Evolutionary conservation across 2,888 invertebrate species (phyloP).

Genomic region (Erebia ligea): DNA sequence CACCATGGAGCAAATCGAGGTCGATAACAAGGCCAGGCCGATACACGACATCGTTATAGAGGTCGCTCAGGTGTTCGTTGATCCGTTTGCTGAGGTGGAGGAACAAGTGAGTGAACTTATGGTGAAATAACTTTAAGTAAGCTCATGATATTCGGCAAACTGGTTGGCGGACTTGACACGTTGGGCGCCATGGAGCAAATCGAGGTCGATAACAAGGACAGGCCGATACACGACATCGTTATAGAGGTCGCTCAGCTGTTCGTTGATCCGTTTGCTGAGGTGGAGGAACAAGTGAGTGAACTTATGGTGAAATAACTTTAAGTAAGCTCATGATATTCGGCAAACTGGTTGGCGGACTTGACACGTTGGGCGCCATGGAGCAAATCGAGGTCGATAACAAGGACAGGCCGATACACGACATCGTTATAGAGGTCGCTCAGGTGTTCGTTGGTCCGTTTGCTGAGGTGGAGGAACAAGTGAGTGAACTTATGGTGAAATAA

Average conservation of each 20-base stretch:
- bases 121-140: too few relatives aligned
- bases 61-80: slow-evolving; percentile 93
- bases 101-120: slow-evolving; percentile 86
- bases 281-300: slow-evolving; percentile 89
- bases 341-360: slow-evolving; percentile 97
- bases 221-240: slow-evolving; percentile 95
- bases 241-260: slow-evolving; percentile 93
- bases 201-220: slow-evolving; percentile 96
- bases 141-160: slow-evolving; percentile 98
- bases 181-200: slow-evolving; percentile 95
- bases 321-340: too few relatives aligned
- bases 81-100: slow-evolving; percentile 97
- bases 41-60: slow-evolving; percentile 94
- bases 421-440: slow-evolving; percentile 90
- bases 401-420: slow-evolving; percentile 95
- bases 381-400: slow-evolving; percentile 96
- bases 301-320: too few relatives aligned
- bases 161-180: slow-evolving; percentile 98
- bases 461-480: slow-evolving; percentile 94
- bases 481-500: neutral
- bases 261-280: slow-evolving; percentile 97
- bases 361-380: slow-evolving; percentile 95
- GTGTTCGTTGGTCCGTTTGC: slow-evolving; percentile 98
- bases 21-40: slow-evolving; percentile 96
- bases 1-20: slow-evolving; percentile 95